Evolutionary conservation across 2,797 vertebrate species (phyloP), one percentile per base, ranked within the genome.

Genomic region (Scolopax rusticola): DNA sequence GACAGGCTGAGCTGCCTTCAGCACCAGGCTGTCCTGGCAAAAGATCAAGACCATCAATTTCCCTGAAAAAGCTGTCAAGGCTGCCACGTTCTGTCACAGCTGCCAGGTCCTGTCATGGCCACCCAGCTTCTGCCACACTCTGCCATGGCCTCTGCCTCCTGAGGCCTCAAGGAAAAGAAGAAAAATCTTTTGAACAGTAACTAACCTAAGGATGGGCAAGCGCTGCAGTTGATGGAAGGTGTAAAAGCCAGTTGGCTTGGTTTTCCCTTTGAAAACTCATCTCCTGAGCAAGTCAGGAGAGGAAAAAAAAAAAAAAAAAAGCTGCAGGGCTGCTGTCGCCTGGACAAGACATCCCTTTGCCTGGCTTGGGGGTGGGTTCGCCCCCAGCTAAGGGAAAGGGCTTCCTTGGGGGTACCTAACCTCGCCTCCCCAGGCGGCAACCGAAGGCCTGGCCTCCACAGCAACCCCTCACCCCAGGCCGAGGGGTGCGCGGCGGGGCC

Each of bases 201-300:
- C 50, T 27, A 43, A 60, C 28, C 9, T 87, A 43, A 6, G 21
- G 27, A 56, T 25, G 13, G n/a, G 24, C 27, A 74, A 74, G 41
- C 1, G 0, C 33, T 60, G 28, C 1, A 1, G 36, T 25, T 4
- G 1, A 40, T 1, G 3, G n/a, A 47, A 21, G 36, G 1, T 32
- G 38, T 64, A 64, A 69, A 30, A 43, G 19, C 23, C 23, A 8
- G 15, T 68, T 17, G 32, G 25, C 28, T 40, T 2, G 1, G 9
- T 53, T 53, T 38, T 30, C 2, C 4, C 27, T 23, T 41, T 38
- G 61, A 84, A 63, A 83, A 25, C 36, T 25, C 53, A 18, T 15
- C 32, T 54, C 33, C 48, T 21, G 60, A n/a, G 71, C 67, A 30
- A 0, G 6, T 32, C 32, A 19, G 57, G 9, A 57, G 15, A 10